Evolutionary conservation across 2,797 vertebrate genomes (phyloP).

Genomic region (Ctenopoma kingsleyae): DNA sequence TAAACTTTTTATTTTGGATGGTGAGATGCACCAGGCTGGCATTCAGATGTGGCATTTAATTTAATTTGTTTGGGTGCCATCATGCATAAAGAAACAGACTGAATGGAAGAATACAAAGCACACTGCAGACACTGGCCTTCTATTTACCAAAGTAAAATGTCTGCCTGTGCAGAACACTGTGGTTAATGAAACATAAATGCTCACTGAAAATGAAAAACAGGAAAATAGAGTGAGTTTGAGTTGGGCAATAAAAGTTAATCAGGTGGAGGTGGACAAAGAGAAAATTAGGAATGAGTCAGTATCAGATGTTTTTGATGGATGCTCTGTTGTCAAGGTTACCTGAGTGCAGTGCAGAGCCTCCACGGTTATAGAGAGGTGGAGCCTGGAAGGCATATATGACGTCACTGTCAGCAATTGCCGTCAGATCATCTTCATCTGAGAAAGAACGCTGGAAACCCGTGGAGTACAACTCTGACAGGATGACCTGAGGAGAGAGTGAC

Average conservation of each 20-base stretch:
- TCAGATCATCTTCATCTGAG: constrained; percentile 89
- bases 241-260: constrained; percentile 21
- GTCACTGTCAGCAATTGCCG: constrained; percentile 85
- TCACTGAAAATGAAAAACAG: not conserved
- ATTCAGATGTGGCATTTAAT: constrained; percentile 33
- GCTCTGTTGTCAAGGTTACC: constrained; percentile 78
- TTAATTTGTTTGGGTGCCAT: constrained; percentile 34
- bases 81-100: constrained; percentile 34
- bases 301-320: constrained; percentile 8
- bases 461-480: constrained; percentile 90
- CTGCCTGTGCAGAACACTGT: constrained; percentile 13
- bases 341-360: constrained; percentile 76
- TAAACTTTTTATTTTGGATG: constrained; percentile 16
- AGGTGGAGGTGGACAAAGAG: constrained; percentile 5
- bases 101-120: constrained; percentile 19
- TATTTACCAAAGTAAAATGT: constrained; percentile 17
- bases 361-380: constrained; percentile 73
- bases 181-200: constrained; percentile 26
- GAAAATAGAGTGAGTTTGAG: not conserved
- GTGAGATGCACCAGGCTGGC: constrained; percentile 1
- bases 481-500: constrained; percentile 81
- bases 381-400: constrained; percentile 92
- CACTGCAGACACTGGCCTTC: not conserved
- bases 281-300: constrained; percentile 1
- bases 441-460: constrained; percentile 92